Conservation (phyloP, 2,888 invertebrate species). For the Stenoptilia bipunctidactyla region DNA sequence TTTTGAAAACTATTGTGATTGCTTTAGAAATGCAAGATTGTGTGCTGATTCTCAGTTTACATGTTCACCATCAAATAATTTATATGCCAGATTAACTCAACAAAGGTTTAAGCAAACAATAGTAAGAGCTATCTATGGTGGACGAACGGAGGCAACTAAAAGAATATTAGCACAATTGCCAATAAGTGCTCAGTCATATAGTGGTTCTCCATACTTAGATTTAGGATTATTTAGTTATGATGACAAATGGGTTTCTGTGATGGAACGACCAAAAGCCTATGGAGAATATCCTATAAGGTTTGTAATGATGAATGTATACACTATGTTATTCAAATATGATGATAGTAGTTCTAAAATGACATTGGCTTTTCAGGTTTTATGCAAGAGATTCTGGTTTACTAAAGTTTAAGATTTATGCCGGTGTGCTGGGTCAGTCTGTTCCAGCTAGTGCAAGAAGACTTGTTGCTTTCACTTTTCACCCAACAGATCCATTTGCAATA, state of each 20-base stretch:
- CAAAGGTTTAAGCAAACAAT: conserved; percentile 90
- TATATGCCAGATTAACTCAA: conserved; percentile 79
- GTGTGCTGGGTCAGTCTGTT: conserved; percentile 79
- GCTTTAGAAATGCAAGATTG: conserved; percentile 89
- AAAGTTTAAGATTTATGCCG: conserved; percentile 90
- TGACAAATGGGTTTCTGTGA: conserved; percentile 94
- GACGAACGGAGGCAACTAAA: conserved; percentile 89
- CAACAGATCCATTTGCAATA: conserved; percentile 95
- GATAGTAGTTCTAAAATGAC: too few species aligned
- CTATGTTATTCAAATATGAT: too few species aligned
- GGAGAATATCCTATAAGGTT: conserved; percentile 93
- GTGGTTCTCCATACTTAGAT: conserved; percentile 93
- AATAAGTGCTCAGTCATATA: conserved; percentile 94
- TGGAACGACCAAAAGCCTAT: conserved; percentile 95
- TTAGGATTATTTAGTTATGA: conserved; percentile 93
- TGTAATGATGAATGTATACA: too few species aligned
- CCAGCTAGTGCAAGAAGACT: conserved; percentile 81
- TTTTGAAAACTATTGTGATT: conserved; percentile 93
- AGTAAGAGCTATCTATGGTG: conserved; percentile 90
- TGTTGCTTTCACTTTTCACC: conserved; percentile 96
- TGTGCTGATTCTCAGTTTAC: conserved; percentile 88
- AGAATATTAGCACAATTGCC: conserved; percentile 91
- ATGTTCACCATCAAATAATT: conserved; percentile 92
- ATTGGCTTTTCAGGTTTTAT: conserved; percentile 74
- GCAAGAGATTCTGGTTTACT: conserved; percentile 84